Base-by-base conservation (phyloP, 2,888 invertebrate species). In the Torymus auratus region DNA sequence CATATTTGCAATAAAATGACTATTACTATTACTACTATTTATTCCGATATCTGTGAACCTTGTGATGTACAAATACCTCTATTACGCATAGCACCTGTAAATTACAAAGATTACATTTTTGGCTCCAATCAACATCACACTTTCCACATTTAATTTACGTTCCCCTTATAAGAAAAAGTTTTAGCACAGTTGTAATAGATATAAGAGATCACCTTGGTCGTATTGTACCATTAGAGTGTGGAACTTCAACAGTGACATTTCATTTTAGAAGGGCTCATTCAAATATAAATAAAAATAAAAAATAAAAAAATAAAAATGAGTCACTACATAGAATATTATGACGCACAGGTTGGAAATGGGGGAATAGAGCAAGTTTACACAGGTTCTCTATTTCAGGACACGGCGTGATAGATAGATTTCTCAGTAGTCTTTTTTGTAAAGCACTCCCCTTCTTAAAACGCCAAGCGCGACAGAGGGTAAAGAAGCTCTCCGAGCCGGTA, bases 181-280 rank as follows among this genome's bases (percentile, higher is more conserved):
- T 41, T 52, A 13, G 50, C 41, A 65, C 50, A 4, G 15, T 65
- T 4, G n/a, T 50, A 2, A 65, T 65, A n/a, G 65, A 65, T 65
- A 65, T 65, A 65, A 65, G 65, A 50, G 65, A 65, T 15, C 50
- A 65, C 15, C 50, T 65, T 0, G 65, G 65, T 0, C 50, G 41
- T 50, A 7, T n/a, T n/a, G n/a, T n/a, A n/a, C 65, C 65, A 65
- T 65, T 65, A 12, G 1, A n/a, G 50, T 50, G 50, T 15, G 65
- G 65, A 2, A 41, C 41, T 7, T 65, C 65, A 4, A 65, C 41
- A n/a, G 65, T 65, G 12, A 65, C 50, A 50, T 41, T 65, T 15
- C 65, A 65, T 15, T 65, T 65, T 15, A 41, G 50, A 62, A 1
- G 14, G 5, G 2, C 5, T 2, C n/a, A 58, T 14, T 61, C 2